Evolutionary conservation across 1,140 invertebrate species (phyloP).

Genomic region (Megalopta genalis): DNA sequence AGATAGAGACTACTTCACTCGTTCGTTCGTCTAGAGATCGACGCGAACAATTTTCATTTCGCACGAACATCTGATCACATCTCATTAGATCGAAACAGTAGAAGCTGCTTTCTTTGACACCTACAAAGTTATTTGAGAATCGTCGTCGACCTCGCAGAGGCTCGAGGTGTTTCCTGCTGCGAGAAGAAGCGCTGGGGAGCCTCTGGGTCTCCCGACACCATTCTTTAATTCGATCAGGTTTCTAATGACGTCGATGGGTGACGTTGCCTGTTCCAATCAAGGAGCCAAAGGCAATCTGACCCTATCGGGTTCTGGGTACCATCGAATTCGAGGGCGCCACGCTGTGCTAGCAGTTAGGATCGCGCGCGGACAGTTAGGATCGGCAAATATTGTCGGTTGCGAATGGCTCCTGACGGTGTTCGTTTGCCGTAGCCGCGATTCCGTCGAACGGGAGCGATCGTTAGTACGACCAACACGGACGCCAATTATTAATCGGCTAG

Average conservation of each 20-base stretch:
- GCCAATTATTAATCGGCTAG: conserved; percentile 6
- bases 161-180: too few relatives aligned
- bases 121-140: too few relatives aligned
- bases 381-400: neutral
- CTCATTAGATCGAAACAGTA: too few relatives aligned
- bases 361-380: neutral
- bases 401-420: neutral
- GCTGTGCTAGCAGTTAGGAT: neutral
- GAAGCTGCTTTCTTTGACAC: too few relatives aligned
- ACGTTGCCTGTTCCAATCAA: neutral
- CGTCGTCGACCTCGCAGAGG: too few relatives aligned
- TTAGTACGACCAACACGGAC: conserved; percentile 7
- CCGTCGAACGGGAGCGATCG: neutral
- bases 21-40: too few relatives aligned
- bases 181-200: too few relatives aligned
- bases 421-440: neutral
- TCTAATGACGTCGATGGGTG: neutral
- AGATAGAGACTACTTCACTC: too few relatives aligned
- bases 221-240: too few relatives aligned
- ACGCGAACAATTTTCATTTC: too few relatives aligned
- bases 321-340: neutral
- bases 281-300: neutral
- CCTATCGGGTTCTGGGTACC: neutral
- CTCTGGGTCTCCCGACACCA: too few relatives aligned
- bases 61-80: too few relatives aligned